Conservation (phyloP, 2,113 vertebrate genomes). For the Cyphomyrus plagiostoma region DNA sequence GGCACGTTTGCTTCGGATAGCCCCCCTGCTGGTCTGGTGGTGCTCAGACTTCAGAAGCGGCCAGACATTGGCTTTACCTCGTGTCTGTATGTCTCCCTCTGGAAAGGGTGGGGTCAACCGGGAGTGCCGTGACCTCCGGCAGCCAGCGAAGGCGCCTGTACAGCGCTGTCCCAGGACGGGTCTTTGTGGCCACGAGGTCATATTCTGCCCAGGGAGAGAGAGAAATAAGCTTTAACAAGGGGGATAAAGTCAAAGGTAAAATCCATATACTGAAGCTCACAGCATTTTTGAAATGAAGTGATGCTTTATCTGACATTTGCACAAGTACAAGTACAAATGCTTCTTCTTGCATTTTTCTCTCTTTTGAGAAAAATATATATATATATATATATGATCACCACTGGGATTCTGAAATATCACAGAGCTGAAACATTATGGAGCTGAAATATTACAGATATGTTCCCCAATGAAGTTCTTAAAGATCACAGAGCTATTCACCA, state of each 20-base stretch:
- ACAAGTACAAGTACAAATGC: background rate
- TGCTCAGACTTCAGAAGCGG: background rate
- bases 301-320: background rate
- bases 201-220: constrained; percentile 82
- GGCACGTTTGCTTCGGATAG: background rate
- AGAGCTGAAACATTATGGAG: background rate
- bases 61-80: background rate
- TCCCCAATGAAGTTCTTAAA: background rate
- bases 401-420: background rate
- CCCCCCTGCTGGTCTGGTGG: background rate
- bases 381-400: background rate
- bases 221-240: constrained; percentile 82
- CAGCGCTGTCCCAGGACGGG: constrained; percentile 79
- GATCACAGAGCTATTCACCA: background rate
- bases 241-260: constrained; percentile 88
- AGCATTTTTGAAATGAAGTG: background rate
- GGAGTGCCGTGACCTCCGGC: constrained; percentile 45
- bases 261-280: background rate
- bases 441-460: background rate
- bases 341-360: background rate
- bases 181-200: constrained; percentile 78
- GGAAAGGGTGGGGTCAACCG: constrained; percentile 46
- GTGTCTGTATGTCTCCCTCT: background rate
- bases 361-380: background rate
- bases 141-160: constrained; percentile 76